phyloP scores from a whole-genome alignment of 1,140 invertebrate species.

The Brachionus calyciflorus region DNA sequence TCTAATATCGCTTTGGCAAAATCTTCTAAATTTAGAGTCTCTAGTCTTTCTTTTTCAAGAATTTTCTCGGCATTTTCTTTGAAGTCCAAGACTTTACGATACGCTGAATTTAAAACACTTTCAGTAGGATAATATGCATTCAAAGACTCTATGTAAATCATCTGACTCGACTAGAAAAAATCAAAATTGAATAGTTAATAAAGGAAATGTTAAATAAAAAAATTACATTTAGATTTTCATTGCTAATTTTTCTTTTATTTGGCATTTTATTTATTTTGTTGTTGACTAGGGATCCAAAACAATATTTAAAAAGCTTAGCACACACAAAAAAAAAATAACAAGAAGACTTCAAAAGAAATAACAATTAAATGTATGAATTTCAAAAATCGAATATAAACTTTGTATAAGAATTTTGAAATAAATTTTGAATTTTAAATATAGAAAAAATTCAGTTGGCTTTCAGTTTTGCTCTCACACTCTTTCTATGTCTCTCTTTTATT shows the following conservation, averaged over 20 bases:
- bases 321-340: no score
- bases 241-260: conserved; percentile 45
- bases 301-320: conserved; percentile 16
- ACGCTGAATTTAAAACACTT: conserved; percentile 36
- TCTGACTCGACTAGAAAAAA: conserved; percentile 17
- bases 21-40: conserved; percentile 40
- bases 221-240: conserved; percentile 40
- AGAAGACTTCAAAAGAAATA: not conserved
- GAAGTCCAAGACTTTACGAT: conserved; percentile 40
- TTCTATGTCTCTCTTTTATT: no score
- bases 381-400: no score
- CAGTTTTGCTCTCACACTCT: no score
- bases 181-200: no score
- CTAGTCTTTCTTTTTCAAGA: conserved; percentile 40
- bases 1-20: conserved; percentile 46
- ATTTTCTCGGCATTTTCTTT: conserved; percentile 47
- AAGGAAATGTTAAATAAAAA: conserved; percentile 18
- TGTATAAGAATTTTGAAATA: no score
- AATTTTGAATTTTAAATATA: no score
- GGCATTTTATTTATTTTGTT: no score
- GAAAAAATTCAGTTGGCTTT: no score
- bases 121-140: conserved; percentile 26
- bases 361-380: no score
- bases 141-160: conserved; percentile 39
- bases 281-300: conserved; percentile 1